Evolutionary conservation across 2,888 invertebrate genomes (phyloP).

Genomic region (Drosophila demipolita): DNA sequence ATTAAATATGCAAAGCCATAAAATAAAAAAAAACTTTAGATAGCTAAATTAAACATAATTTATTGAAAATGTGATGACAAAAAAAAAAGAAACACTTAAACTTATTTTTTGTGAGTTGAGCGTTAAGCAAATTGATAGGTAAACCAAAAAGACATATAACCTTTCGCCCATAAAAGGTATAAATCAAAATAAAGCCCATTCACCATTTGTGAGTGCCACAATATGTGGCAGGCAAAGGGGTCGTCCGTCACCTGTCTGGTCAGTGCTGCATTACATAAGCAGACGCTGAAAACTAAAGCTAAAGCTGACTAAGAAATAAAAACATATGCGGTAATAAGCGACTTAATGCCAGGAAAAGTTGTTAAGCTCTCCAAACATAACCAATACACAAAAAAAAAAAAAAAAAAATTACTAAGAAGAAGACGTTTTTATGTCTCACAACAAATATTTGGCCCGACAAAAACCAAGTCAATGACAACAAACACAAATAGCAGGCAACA

Average conservation of each 20-base stretch:
- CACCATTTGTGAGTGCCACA: conserved; percentile 34
- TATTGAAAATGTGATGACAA: conserved; percentile 15
- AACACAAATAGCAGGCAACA: conserved; percentile 16
- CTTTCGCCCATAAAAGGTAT: conserved; percentile 47
- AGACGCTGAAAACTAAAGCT: conserved; percentile 26
- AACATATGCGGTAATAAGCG: conserved; percentile 57
- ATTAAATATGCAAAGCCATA: not conserved
- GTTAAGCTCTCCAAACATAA: conserved; percentile 50
- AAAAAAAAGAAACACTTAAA: conserved; percentile 6
- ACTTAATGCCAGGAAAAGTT: conserved; percentile 61
- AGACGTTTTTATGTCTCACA: conserved; percentile 24
- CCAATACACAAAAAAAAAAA: conserved; percentile 6
- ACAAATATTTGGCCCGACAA: conserved; percentile 69
- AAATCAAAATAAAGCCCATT: conserved; percentile 30
- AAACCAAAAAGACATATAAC: conserved; percentile 42
- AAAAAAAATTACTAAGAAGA: not conserved
- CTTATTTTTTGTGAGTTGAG: conserved; percentile 15
- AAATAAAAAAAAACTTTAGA: conserved; percentile 9
- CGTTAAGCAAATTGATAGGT: conserved; percentile 15
- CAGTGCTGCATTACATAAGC: conserved; percentile 37
- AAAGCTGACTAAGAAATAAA: conserved; percentile 12
- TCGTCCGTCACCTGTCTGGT: conserved; percentile 42
- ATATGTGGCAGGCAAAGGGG: conserved; percentile 12
- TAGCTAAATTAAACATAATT: conserved; percentile 27
- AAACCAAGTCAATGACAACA: conserved; percentile 32